phyloP scores from a whole-genome alignment of 2,888 invertebrate species.

The Euzophera pinguis region DNA sequence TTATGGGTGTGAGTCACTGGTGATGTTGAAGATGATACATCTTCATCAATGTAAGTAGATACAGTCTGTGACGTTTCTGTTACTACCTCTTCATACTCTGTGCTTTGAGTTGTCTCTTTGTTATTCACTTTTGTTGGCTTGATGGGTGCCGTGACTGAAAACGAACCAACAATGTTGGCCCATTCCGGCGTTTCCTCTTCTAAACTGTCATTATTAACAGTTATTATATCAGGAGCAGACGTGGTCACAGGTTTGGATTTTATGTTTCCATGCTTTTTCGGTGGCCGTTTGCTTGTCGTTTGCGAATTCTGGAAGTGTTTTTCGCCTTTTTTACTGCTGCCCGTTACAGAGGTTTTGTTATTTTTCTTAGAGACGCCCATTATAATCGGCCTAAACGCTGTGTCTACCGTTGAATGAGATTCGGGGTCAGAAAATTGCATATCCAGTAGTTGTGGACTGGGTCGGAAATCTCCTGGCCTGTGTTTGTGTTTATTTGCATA shows the following conservation, averaged over 20 bases:
- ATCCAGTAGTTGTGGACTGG: conserved; percentile 68
- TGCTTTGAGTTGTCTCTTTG: neutral
- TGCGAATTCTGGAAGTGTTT: conserved; percentile 42
- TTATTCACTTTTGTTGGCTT: conserved; percentile 35
- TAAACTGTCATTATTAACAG: conserved; percentile 36
- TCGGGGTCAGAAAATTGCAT: conserved; percentile 45
- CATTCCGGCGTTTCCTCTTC: conserved; percentile 42
- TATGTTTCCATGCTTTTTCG: conserved; percentile 50
- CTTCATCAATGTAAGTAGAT: neutral
- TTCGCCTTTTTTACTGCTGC: conserved; percentile 33
- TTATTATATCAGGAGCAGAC: conserved; percentile 59
- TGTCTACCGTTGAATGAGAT: conserved; percentile 31
- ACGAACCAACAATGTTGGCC: conserved; percentile 59
- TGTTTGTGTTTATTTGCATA: conserved; percentile 45
- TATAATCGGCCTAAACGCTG: conserved; percentile 62
- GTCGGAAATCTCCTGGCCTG: conserved; percentile 56
- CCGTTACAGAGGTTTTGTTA: conserved; percentile 27
- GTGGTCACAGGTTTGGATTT: conserved; percentile 49
- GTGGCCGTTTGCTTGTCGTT: conserved; percentile 38
- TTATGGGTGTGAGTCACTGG: neutral
- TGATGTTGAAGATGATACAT: conserved; percentile 4
- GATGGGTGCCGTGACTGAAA: conserved; percentile 68
- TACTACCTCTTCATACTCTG: neutral
- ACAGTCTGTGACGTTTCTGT: neutral
- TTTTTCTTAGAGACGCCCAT: conserved; percentile 36